Base-by-base conservation (phyloP, 2,113 vertebrate species). In the Thamnaconus septentrionalis region DNA sequence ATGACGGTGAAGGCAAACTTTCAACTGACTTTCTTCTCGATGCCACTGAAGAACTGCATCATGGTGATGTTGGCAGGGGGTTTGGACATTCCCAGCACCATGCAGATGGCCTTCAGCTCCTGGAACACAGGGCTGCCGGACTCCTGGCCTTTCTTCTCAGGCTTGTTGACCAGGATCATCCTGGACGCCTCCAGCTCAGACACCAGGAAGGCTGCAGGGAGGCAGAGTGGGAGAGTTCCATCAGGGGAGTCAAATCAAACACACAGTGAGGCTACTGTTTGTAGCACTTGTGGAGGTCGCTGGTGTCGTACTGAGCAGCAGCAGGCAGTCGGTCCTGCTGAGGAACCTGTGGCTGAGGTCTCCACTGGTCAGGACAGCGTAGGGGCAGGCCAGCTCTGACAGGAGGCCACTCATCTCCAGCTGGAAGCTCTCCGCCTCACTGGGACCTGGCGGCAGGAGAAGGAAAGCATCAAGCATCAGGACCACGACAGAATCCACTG, bases 1-100 rank as follows among this genome's bases (percentile, higher is more conserved):
- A 31, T 2, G 18, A 31, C 18, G 18, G 18, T 2, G 18, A 31
- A 31, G 2, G 18, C 18, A 31, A 31, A 31, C 18, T 31, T 31
- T 2, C 12, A 6, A 67, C 82, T 58, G 43, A 97, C 97, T 90
- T 99, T 99, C 91, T 98, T 99, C 87, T 99, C 96, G 76, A 99
- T 98, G 59, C 97, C 97, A 59, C 94, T 98, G 91, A 99, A 98
- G 90, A 99, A 98, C 91, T 99, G 97, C 91, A 98, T 97, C 96
- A 99, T 98, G 44, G 94, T 94, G 91, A 99, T 99, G 92, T 93
- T 98, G 80, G 95, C 89, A 3, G 97, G 97, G 88, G 97, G 97
- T 83, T 98, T 99, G 82, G 96, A 99, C 97, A 99, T 99, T 80
- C 96, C 94, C 89, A 99, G 92, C 52, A 94, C 85, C 92, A 99